Evolutionary conservation across 2,888 invertebrate species (phyloP), one percentile per base, ranked within the genome.

Genomic region (Thymelicus acteon): DNA sequence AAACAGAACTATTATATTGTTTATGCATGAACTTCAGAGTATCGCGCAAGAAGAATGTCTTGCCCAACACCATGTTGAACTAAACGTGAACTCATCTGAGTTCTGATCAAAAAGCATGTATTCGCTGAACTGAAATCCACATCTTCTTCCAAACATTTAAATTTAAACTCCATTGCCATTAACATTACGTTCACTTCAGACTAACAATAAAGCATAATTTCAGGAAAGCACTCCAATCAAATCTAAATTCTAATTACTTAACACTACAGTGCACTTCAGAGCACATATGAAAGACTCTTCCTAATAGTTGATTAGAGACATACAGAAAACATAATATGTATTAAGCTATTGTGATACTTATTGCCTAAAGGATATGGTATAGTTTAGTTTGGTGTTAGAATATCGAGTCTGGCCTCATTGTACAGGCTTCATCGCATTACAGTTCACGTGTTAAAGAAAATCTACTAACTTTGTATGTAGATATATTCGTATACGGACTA

Each of bases 351-450:
- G n/a, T 58, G n/a, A 58, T 6, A 37, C 6, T 47, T 58, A 66
- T 37, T 5, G 0, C 10, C n/a, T n/a, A 40, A 6, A 6, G 0
- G 37, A 58, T 66, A 66, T 37, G 7, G 54, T n/a, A 15, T 31
- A 58, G 8, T 47, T 58, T 40, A 48, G 47, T n/a, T 48, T 40
- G 40, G 8, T 13, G 15, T 77, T 77, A 77, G 79, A 70, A 78
- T 77, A 80, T 81, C 82, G 3, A 77, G 78, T 75, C 72, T 74
- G 86, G 77, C 85, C 85, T 85, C 80, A 79, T 79, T 78, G 66
- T 67, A 82, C 77, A 40, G 88, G 84, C 80, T 85, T 89, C 90
- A 90, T 90, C 89, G 87, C 86, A 88, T 90, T 90, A 90, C 60
- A 54, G 67, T 71, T 78, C 81, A 83, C 83, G 82, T 85, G 79